Conservation (phyloP, 2,113 vertebrate species). For the Petrocephalus zakoni region DNA sequence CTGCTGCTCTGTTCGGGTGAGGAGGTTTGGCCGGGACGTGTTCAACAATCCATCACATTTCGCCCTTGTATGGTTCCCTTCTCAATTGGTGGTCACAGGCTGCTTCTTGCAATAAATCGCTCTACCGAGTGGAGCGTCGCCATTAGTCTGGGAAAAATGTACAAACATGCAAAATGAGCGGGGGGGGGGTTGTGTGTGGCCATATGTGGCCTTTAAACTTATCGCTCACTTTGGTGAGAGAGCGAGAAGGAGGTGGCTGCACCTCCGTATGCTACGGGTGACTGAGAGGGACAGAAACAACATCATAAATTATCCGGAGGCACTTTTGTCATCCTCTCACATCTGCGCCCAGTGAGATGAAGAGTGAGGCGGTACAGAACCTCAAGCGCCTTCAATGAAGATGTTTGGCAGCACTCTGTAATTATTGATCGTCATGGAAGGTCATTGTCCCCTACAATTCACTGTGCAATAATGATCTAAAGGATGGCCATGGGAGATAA, state of each 20-base stretch:
- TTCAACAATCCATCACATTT: neutral
- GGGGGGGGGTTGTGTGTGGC: neutral
- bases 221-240: neutral
- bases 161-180: neutral
- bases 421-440: constrained; percentile 33
- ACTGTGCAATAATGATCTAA: constrained; percentile 31
- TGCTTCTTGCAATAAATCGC: neutral
- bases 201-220: neutral
- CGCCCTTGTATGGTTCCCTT: neutral
- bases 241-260: neutral
- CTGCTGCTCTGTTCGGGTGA: neutral
- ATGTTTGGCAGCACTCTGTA: constrained; percentile 27
- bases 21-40: neutral
- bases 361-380: neutral
- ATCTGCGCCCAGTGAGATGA: constrained; percentile 8
- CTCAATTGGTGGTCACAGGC: neutral
- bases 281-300: neutral
- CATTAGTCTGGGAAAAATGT: neutral
- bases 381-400: constrained; percentile 27
- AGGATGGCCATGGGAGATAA: constrained; percentile 5
- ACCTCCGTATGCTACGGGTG: neutral
- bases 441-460: constrained; percentile 31
- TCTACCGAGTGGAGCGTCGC: too few species aligned
- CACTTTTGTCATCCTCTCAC: constrained; percentile 15
- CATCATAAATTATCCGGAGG: neutral